Evolutionary conservation across 2,888 invertebrate species (phyloP), one percentile per base, ranked within the genome.

Genomic region (Thysanoteuthis rhombus): DNA sequence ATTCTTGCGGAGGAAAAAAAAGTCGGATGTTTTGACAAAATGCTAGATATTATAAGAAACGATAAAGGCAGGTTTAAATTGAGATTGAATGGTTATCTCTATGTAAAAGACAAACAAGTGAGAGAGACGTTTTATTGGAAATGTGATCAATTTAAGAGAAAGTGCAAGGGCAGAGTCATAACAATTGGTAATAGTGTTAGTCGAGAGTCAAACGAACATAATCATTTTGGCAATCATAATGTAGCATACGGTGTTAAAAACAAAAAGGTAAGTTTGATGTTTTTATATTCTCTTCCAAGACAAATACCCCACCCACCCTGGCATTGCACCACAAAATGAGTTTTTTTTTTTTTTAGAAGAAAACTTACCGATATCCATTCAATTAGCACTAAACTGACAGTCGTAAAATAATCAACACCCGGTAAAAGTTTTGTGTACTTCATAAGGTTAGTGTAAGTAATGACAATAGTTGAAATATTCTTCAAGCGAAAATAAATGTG

Each of bases 51-150:
- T n/a, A 42, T 91, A 22, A 25, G 36, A 91, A 91, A 42, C 40
- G 39, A 91, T 40, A 91, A 91, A 91, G 91, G 91, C 16, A 38
- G 42, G 32, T 42, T 32, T 39, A 91, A 40, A 40, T 91, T 91
- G 39, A 40, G 39, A 39, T 25, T 91, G 32, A 36, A 39, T 91
- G 91, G 91, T 40, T 91, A 39, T 91, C 16, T 91, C 36, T 91
- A 32, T 40, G 91, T 91, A 32, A 91, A 91, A 91, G 91, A 91
- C 25, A 91, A 91, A 42, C 40, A 91, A 91, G 28, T 91, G n/a
- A 91, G n/a, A 28, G 42, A 40, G 16, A 91, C 10, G 19, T 40
- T 32, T 40, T 91, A 91, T 40, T 91, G 91, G 91, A 91, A 91
- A 42, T 91, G 91, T 40, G 40, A 91, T 39, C 39, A 91, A 12